These are phyloP conservation scores for Bembecia ichneumoniformis DNA, from an alignment of 2,888 invertebrate species.

Conservation along the genomic window DNA sequence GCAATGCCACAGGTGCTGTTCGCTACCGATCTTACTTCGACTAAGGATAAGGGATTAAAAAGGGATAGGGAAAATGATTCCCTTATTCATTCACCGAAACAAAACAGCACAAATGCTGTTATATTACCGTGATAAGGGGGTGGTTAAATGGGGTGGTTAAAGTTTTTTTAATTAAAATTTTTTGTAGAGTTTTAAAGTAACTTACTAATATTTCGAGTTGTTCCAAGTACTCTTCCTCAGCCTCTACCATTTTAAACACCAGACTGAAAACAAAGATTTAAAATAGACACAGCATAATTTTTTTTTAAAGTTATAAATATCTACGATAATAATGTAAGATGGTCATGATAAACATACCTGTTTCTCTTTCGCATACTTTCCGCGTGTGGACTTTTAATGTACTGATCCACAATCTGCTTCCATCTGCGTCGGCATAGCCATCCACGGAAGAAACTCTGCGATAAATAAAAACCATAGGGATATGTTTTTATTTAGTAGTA, in stretches of 20 bases:
- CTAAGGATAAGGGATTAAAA: no score
- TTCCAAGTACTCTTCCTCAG: slow-evolving; percentile 93
- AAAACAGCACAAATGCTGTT: no score
- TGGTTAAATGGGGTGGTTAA: no score
- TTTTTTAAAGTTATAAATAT: not conserved
- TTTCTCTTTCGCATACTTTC: slow-evolving; percentile 94
- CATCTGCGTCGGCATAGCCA: slow-evolving; percentile 93
- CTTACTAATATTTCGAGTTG: slow-evolving; percentile 82
- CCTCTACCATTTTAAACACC: slow-evolving; percentile 92
- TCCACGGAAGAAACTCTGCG: slow-evolving; percentile 91
- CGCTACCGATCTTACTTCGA: no score
- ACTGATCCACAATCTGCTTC: slow-evolving; percentile 96
- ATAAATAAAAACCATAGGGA: slow-evolving; percentile 4
- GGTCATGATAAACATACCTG: slow-evolving; percentile 64
- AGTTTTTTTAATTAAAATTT: no score
- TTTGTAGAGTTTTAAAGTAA: not conserved
- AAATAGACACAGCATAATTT: not conserved
- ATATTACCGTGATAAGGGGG: no score
- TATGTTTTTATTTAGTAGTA: not conserved
- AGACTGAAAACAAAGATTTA: slow-evolving; percentile 63
- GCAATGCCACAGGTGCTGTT: no score
- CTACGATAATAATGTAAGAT: not conserved
- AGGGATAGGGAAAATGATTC: no score
- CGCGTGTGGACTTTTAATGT: slow-evolving; percentile 94
- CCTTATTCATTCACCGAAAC: no score